Conservation (phyloP, 1,140 invertebrate species). For the Heliconius himera region DNA sequence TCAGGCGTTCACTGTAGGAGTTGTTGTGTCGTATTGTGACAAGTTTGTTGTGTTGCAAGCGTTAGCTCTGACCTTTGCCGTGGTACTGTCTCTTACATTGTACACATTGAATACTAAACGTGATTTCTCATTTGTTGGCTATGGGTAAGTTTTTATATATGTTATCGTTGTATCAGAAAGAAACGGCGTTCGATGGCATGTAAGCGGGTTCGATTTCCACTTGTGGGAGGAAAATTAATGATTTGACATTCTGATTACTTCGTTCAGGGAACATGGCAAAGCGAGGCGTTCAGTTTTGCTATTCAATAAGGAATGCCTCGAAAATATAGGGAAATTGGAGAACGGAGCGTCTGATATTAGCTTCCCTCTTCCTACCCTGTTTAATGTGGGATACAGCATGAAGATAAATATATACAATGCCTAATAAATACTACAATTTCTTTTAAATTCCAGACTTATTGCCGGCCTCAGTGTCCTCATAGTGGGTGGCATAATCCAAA, state of each 20-base stretch:
- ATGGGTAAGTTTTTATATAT: conserved; percentile 83
- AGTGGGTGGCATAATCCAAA: conserved; percentile 87
- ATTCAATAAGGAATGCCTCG: no score
- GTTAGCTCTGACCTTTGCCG: conserved; percentile 86
- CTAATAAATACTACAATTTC: background rate
- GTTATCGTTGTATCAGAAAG: no score
- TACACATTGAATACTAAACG: conserved; percentile 92
- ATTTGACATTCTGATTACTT: no score
- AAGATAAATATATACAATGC: background rate
- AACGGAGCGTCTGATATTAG: no score
- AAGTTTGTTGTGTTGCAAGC: conserved; percentile 88
- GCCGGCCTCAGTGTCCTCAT: conserved; percentile 87
- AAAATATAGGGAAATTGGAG: no score
- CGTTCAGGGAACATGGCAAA: no score
- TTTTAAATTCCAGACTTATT: conserved; percentile 84
- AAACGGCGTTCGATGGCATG: no score
- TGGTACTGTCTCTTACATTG: conserved; percentile 86
- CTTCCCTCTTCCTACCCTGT: no score
- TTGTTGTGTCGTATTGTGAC: conserved; percentile 89
- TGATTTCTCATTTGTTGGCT: conserved; percentile 89
- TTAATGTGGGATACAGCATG: background rate
- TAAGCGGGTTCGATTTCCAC: no score
- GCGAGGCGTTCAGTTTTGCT: no score
- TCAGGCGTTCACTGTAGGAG: conserved; percentile 88
- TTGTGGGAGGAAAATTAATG: no score